Evolutionary conservation across 1,140 invertebrate genomes (phyloP).

Genomic region (Heliconius melpomene): DNA sequence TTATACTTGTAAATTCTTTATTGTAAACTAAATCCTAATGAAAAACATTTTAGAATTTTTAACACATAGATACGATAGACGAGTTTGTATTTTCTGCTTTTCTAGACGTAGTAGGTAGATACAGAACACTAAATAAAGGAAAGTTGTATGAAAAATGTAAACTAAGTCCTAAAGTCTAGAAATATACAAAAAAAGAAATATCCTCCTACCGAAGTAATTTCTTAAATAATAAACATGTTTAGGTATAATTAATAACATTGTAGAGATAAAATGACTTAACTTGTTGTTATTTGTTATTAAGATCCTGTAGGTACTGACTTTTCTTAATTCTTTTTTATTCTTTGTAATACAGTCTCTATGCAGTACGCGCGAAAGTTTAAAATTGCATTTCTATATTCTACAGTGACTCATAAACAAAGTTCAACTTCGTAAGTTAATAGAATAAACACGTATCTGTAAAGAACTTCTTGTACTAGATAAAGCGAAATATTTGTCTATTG

Average conservation of each 20-base stretch:
- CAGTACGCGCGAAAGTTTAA: background rate
- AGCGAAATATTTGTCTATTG: background rate
- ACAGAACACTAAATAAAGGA: too few species aligned
- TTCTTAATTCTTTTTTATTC: background rate
- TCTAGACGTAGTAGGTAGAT: too few species aligned
- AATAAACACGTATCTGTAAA: constrained; percentile 1
- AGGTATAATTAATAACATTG: background rate
- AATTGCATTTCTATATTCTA: background rate
- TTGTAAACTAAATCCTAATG: too few species aligned
- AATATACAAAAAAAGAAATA: too few species aligned
- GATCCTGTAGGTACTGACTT: background rate
- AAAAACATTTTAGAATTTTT: too few species aligned
- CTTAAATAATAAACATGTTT: too few species aligned
- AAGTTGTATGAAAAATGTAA: too few species aligned
- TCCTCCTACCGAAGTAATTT: too few species aligned
- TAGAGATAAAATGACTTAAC: background rate
- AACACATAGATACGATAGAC: too few species aligned
- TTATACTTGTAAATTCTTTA: too few species aligned
- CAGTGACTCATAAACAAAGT: constrained; percentile 7
- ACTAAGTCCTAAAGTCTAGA: too few species aligned
- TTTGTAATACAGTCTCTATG: background rate
- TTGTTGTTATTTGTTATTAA: background rate
- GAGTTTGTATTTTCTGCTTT: too few species aligned
- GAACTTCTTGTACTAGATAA: constrained; percentile 1
- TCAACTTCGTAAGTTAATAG: background rate